Evolutionary conservation across 2,888 invertebrate genomes (phyloP).

Genomic region (Leptopilina syphax): DNA sequence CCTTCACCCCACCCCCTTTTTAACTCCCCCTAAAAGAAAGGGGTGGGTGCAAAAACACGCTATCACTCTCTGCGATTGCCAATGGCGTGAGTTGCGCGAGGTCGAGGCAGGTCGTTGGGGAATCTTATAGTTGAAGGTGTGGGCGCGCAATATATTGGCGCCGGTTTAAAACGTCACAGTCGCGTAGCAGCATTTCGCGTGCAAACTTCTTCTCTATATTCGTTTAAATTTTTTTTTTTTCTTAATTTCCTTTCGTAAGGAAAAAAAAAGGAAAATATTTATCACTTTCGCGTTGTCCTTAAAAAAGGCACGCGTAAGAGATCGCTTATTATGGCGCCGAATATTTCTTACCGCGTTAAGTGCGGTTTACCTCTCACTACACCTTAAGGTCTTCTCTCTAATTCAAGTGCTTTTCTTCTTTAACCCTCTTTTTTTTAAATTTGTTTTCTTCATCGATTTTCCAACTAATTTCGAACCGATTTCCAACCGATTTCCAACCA

Average conservation of each 20-base stretch:
- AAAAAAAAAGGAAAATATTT: too few relatives aligned
- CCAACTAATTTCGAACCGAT: too few relatives aligned
- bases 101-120: slow-evolving; percentile 34
- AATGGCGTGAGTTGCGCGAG: slow-evolving; percentile 40
- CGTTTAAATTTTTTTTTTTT: neutral
- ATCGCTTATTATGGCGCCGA: slow-evolving; percentile 49
- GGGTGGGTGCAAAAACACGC: neutral
- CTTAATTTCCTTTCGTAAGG: too few relatives aligned
- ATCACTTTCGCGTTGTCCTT: slow-evolving; percentile 29
- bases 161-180: slow-evolving; percentile 53
- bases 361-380: slow-evolving; percentile 9
- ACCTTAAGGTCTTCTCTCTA: neutral
- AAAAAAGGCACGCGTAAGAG: slow-evolving; percentile 42
- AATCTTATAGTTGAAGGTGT: slow-evolving; percentile 1
- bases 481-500: too few relatives aligned
- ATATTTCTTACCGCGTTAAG: neutral
- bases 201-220: slow-evolving; percentile 57
- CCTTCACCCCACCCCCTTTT: too few relatives aligned
- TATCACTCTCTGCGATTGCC: slow-evolving; percentile 19
- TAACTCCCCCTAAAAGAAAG: too few relatives aligned
- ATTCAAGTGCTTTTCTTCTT: too few relatives aligned
- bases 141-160: slow-evolving; percentile 20
- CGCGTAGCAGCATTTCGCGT: slow-evolving; percentile 58
- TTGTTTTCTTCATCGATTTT: too few relatives aligned
- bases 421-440: too few relatives aligned